phyloP scores from a whole-genome alignment of 2,888 invertebrate species.

The Lamproptera curius region DNA sequence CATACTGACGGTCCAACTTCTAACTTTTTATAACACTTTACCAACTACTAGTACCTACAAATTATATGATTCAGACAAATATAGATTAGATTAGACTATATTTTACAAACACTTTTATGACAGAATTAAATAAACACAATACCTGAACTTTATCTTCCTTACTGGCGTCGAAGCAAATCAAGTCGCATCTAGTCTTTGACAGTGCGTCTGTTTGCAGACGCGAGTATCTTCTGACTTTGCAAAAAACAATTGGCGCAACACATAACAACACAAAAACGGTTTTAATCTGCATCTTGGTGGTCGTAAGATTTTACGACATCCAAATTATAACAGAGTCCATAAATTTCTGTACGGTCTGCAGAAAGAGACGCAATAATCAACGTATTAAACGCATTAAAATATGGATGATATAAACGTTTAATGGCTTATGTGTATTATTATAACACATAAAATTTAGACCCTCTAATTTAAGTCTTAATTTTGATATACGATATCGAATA shows the following conservation, averaged over 20 bases:
- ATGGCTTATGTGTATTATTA: background rate
- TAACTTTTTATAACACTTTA: no score
- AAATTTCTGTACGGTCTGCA: slow-evolving; percentile 26
- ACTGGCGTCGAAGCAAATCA: slow-evolving; percentile 70
- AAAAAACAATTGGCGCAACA: slow-evolving; percentile 39
- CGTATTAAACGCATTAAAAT: slow-evolving; percentile 25
- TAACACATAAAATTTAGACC: background rate
- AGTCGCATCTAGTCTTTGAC: slow-evolving; percentile 79
- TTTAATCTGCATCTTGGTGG: slow-evolving; percentile 43
- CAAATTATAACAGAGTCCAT: slow-evolving; percentile 20
- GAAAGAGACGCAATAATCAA: slow-evolving; percentile 23
- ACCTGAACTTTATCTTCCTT: slow-evolving; percentile 61
- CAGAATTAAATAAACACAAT: slow-evolving; percentile 24
- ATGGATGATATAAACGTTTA: background rate
- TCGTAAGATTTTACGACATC: slow-evolving; percentile 18
- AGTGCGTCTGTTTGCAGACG: slow-evolving; percentile 71
- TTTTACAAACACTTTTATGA: no score
- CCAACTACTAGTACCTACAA: no score
- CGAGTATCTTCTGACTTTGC: slow-evolving; percentile 53
- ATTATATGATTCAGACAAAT: no score
- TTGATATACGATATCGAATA: no score
- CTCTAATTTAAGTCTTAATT: background rate
- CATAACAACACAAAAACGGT: slow-evolving; percentile 43
- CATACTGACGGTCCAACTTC: no score
- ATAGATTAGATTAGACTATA: no score